These are phyloP conservation scores for Pheosia tremula DNA, from an alignment of 2,888 invertebrate species.

Conservation along the genomic window DNA sequence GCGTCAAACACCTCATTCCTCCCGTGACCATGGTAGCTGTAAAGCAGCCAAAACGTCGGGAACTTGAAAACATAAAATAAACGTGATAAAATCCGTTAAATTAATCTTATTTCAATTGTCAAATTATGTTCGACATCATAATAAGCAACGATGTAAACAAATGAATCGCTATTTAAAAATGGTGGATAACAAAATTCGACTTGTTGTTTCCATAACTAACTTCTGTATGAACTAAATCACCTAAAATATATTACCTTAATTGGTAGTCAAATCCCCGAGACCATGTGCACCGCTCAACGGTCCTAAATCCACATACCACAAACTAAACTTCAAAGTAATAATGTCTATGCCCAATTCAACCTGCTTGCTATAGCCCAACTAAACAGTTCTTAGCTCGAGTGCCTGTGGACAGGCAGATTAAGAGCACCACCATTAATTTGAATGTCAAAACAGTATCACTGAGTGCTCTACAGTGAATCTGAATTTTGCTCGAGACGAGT, in stretches of 20 bases:
- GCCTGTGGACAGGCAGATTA: slow-evolving; percentile 15
- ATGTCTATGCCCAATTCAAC: slow-evolving; percentile 1
- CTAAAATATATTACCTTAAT: background rate
- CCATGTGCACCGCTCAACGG: background rate
- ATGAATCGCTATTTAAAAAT: too few relatives aligned
- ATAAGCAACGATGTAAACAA: too few relatives aligned
- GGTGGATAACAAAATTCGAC: too few relatives aligned
- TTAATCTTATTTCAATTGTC: too few relatives aligned
- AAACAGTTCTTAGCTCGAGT: slow-evolving; percentile 22
- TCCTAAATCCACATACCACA: background rate
- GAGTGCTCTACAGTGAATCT: slow-evolving; percentile 25
- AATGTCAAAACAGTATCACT: slow-evolving; percentile 41
- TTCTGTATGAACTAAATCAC: background rate
- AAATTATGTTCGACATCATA: too few relatives aligned
- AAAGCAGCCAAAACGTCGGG: too few relatives aligned
- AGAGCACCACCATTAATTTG: slow-evolving; percentile 33
- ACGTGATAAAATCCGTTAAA: too few relatives aligned
- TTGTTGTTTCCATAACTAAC: too few relatives aligned
- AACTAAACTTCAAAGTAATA: background rate
- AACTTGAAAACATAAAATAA: too few relatives aligned
- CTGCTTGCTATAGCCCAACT: slow-evolving; percentile 10
- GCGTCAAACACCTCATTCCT: too few relatives aligned
- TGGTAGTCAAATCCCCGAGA: background rate
- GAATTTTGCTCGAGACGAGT: slow-evolving; percentile 10
- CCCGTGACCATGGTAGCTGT: too few relatives aligned